Conservation (phyloP, 2,888 invertebrate genomes). For the Cantharis rufa region DNA sequence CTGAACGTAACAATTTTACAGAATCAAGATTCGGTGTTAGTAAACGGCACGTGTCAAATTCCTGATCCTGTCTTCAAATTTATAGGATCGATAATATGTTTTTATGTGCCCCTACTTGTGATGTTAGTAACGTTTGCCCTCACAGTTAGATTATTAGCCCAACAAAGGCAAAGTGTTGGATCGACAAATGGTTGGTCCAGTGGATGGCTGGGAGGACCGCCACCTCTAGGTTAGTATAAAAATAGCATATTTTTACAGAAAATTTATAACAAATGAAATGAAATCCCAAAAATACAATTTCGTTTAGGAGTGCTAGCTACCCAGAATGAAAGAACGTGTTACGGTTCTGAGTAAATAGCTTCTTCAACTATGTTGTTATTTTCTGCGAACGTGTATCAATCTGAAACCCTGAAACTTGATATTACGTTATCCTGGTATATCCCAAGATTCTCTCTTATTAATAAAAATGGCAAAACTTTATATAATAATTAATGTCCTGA, state of each 20-base stretch:
- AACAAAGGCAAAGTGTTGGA: constrained; percentile 77
- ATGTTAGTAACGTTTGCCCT: constrained; percentile 95
- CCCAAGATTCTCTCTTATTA: not conserved
- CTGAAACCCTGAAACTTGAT: not conserved
- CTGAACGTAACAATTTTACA: constrained; percentile 52
- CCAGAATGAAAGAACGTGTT: not conserved
- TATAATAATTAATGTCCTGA: not conserved
- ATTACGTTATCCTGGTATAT: not conserved
- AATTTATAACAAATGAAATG: not conserved
- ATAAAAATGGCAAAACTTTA: not conserved
- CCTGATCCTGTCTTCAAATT: constrained; percentile 88
- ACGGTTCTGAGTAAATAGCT: not conserved
- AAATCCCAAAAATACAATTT: not conserved
- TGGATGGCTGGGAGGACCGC: constrained; percentile 66
- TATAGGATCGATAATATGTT: constrained; percentile 92
- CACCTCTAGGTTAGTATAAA: constrained; percentile 19
- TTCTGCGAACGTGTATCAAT: not conserved
- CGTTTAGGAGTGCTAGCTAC: not conserved
- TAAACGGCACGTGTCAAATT: constrained; percentile 83
- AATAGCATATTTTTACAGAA: too few species aligned
- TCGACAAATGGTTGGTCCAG: constrained; percentile 74
- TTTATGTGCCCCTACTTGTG: constrained; percentile 92
- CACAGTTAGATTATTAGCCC: constrained; percentile 84
- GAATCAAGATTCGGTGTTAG: constrained; percentile 82
- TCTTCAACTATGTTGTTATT: not conserved